A percentile compares a stretch with the other conserved stretches of the same genome.
These are phyloP conservation scores for Aleiodes testaceus DNA, from an alignment of 2,888 invertebrate genomes.

Conservation along the genomic window DNA sequence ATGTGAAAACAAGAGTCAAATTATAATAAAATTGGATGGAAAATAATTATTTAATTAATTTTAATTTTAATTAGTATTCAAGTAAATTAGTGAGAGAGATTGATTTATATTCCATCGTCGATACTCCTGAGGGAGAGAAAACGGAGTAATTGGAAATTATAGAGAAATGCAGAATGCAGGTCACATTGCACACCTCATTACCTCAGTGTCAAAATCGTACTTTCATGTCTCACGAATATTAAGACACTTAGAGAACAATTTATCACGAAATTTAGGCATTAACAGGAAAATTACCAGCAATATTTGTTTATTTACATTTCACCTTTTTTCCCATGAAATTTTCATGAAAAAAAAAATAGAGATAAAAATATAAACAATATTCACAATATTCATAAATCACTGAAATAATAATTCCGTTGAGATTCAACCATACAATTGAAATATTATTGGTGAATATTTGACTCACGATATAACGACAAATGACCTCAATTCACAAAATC, in stretches of 20 bases:
- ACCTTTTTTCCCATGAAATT: too few relatives aligned
- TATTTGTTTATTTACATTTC: too few relatives aligned
- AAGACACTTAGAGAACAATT: too few relatives aligned
- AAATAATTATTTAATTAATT: slow-evolving; percentile 1
- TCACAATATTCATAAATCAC: too few relatives aligned
- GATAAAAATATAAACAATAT: too few relatives aligned
- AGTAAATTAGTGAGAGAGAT: background rate
- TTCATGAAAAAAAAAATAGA: too few relatives aligned
- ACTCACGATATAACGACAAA: background rate
- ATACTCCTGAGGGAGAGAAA: slow-evolving; percentile 14
- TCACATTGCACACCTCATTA: slow-evolving; percentile 48
- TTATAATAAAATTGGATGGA: background rate
- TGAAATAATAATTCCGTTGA: too few relatives aligned
- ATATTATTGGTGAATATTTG: too few relatives aligned
- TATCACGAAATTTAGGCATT: too few relatives aligned
- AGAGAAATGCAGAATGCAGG: slow-evolving; percentile 46
- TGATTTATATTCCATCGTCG: slow-evolving; percentile 3
- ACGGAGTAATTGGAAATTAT: slow-evolving; percentile 1
- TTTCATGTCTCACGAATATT: too few relatives aligned
- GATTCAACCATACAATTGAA: too few relatives aligned
- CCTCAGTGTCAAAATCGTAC: background rate
- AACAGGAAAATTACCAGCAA: too few relatives aligned
- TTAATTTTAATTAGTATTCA: slow-evolving; percentile 5
- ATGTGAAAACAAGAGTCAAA: background rate
- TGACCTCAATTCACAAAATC: slow-evolving; percentile 8